phyloP scores from a whole-genome alignment of 2,888 invertebrate species.

The Thera britannica region DNA sequence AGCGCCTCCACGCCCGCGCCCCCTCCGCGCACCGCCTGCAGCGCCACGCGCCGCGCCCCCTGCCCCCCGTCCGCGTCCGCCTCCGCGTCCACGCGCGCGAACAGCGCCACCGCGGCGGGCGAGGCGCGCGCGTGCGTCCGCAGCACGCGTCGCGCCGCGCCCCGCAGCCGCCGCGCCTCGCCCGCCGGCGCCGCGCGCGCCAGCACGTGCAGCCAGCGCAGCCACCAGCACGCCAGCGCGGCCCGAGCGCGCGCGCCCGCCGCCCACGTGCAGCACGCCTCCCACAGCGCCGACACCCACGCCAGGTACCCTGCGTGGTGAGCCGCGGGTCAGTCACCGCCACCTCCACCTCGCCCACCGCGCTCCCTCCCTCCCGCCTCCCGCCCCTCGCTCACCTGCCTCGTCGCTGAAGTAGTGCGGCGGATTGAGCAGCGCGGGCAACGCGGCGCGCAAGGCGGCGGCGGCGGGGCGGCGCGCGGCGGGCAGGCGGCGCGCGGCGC shows the following conservation, averaged over 20 bases:
- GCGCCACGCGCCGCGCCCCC: constrained; percentile 40
- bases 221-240: constrained; percentile 68
- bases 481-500: constrained; percentile 50
- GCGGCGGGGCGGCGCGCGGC: constrained; percentile 16
- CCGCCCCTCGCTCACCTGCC: constrained; percentile 43
- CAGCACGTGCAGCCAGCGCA: constrained; percentile 68
- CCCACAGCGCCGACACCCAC: constrained; percentile 61
- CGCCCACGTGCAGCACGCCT: constrained; percentile 54
- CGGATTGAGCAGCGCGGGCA: constrained; percentile 58
- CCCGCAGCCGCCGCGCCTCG: constrained; percentile 47
- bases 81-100: constrained; percentile 59
- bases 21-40: constrained; percentile 46
- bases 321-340: too few species aligned
- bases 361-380: too few species aligned
- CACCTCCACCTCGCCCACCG: too few species aligned
- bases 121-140: constrained; percentile 43
- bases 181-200: constrained; percentile 44
- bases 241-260: constrained; percentile 47
- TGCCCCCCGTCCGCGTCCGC: constrained; percentile 31
- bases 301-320: constrained; percentile 48
- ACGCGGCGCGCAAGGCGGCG: constrained; percentile 41
- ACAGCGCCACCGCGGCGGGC: constrained; percentile 50
- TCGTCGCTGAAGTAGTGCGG: constrained; percentile 66
- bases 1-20: constrained; percentile 45
- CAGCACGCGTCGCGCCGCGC: constrained; percentile 47